Conservation (phyloP, 2,797 vertebrate genomes). For the Bufotes viridis region DNA sequence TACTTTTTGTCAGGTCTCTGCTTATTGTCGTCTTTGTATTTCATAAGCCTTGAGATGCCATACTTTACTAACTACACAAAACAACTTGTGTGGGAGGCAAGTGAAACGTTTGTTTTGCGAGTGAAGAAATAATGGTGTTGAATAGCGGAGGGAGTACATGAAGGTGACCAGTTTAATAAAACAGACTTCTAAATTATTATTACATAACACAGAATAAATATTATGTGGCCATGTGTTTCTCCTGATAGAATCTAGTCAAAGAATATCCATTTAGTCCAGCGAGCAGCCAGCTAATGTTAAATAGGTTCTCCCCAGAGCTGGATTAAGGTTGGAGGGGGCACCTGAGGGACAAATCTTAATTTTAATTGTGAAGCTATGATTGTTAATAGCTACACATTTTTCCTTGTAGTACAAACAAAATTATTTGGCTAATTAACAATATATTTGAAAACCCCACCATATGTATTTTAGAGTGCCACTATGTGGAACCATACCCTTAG, state of each 20-base stretch:
- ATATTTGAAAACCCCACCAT: no score
- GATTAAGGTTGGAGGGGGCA: no score
- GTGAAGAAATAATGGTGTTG: conserved; percentile 39
- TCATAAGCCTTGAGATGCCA: conserved; percentile 54
- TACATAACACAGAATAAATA: conserved; percentile 32
- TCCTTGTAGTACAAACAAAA: no score
- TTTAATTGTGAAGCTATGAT: no score
- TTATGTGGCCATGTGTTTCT: background rate
- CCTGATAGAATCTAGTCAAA: background rate
- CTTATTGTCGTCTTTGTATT: conserved; percentile 61
- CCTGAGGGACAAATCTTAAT: no score
- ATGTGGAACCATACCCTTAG: no score
- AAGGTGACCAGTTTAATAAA: conserved; percentile 49
- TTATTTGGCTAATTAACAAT: no score
- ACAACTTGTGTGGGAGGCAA: conserved; percentile 59
- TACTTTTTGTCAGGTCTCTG: conserved; percentile 54
- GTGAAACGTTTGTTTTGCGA: conserved; percentile 50
- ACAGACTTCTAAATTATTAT: conserved; percentile 4
- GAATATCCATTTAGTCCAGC: background rate
- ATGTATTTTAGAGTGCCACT: no score
- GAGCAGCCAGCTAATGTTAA: background rate
- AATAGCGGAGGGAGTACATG: conserved; percentile 19
- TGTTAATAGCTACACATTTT: no score
- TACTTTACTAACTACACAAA: conserved; percentile 58
- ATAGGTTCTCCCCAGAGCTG: background rate